These are phyloP conservation scores for Isotomurus palustris DNA, from an alignment of 2,888 invertebrate genomes.

Conservation along the genomic window DNA sequence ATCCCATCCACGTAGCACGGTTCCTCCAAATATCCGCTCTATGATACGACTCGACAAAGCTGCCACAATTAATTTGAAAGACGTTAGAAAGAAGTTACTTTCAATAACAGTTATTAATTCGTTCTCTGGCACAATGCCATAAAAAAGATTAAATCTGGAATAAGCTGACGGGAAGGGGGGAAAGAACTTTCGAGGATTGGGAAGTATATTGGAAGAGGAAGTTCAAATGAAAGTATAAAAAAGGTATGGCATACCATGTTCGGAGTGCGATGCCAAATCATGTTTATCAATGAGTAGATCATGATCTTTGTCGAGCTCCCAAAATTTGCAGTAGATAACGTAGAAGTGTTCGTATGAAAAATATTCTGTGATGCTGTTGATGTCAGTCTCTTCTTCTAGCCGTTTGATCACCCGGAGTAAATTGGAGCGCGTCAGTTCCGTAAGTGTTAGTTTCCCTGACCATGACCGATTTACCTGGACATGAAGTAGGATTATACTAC, in stretches of 20 bases:
- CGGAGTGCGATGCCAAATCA: conserved; percentile 90
- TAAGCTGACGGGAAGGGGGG: neutral
- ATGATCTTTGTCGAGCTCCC: conserved; percentile 98
- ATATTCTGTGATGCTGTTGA: conserved; percentile 73
- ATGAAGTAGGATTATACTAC: neutral
- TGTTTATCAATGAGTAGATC: conserved; percentile 91
- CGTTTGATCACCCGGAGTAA: conserved; percentile 68
- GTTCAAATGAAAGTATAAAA: neutral
- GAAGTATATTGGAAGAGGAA: neutral
- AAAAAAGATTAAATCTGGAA: neutral
- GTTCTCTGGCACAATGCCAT: neutral
- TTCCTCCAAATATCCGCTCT: conserved; percentile 94
- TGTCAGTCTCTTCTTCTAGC: conserved; percentile 93
- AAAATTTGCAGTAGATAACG: conserved; percentile 99
- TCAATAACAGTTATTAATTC: conserved; percentile 3
- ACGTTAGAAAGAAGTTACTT: too few relatives aligned
- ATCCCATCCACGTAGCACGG: conserved; percentile 75
- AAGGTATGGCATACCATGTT: conserved; percentile 67
- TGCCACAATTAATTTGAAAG: conserved; percentile 53
- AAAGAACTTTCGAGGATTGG: neutral
- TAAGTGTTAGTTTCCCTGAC: conserved; percentile 84
- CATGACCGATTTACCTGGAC: conserved; percentile 89
- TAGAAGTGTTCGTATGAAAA: conserved; percentile 99
- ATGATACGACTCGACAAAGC: conserved; percentile 95
- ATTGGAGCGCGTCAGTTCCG: conserved; percentile 87